Base-by-base conservation (phyloP, 2,797 vertebrate species). In the Nannoperca australis region DNA sequence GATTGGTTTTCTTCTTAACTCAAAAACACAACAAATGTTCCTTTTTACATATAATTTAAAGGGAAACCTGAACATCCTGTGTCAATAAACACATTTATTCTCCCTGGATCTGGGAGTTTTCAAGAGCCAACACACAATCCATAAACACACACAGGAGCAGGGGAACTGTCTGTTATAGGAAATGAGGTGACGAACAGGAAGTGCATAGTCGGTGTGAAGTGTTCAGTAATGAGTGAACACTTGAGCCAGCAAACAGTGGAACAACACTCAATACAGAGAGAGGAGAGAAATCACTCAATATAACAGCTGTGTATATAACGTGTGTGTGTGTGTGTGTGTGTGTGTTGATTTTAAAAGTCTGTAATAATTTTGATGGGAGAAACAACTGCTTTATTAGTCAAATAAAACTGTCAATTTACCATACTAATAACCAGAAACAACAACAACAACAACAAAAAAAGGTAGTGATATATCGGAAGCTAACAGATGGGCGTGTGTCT, bases 171-270 rank as follows among this genome's bases (percentile, higher is more conserved):
- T 38, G 59, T 55, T 67, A 64, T 24, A 24, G 45, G n/a, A 66
- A 81, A 78, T 73, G 32, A 74, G 69, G 49, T 65, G 58, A 47
- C 1, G 1, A 59, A 54, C 45, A 70, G 71, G 36, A 78, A 62
- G 53, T 54, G 2, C 10, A 49, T 7, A 44, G 47, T 73, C 67
- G 50, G 59, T 81, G 36, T 78, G 62, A 27, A 80, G 79, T 51
- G 22, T 67, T 76, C 67, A 58, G 60, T 69, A 87, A 83, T 40
- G 40, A 83, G 27, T 5, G 45, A 79, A 66, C 79, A 73, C 62
- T 88, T 87, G 75, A 91, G 61, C 55, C 70, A 59, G 58, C 60
- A 62, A 76, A 78, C 5, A 86, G 51, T 71, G 66, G 20, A 80
- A 20, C 24, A 45, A 59, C 72, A 64, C 11, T 80, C 61, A 36